Evolutionary conservation across 2,888 invertebrate genomes (phyloP).

Genomic region (Drosophila peninsularis): DNA sequence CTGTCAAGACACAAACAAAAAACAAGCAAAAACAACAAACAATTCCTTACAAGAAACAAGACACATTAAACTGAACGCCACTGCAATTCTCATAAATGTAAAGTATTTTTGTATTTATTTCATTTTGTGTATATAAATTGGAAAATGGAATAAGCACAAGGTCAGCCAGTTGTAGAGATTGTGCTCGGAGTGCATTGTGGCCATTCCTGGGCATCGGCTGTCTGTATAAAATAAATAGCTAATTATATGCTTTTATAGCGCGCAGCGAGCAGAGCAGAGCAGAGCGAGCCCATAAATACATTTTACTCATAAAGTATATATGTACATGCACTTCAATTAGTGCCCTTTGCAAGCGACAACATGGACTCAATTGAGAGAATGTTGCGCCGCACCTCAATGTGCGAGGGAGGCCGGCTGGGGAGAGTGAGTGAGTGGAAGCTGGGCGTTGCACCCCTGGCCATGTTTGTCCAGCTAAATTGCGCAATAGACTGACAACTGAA

Average conservation of each 20-base stretch:
- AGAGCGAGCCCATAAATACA: slow-evolving; percentile 13
- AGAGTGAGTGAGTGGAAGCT: background rate
- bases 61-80: slow-evolving; percentile 51
- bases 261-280: slow-evolving; percentile 1
- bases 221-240: slow-evolving; percentile 29
- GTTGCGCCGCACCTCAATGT: slow-evolving; percentile 44
- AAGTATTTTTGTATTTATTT: slow-evolving; percentile 10
- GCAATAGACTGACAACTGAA: slow-evolving; percentile 58
- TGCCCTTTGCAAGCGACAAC: slow-evolving; percentile 37
- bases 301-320: slow-evolving; percentile 31
- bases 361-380: slow-evolving; percentile 41
- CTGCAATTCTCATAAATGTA: slow-evolving; percentile 53
- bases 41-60: slow-evolving; percentile 55
- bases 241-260: slow-evolving; percentile 35
- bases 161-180: slow-evolving; percentile 65
- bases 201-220: slow-evolving; percentile 41
- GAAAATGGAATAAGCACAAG: slow-evolving; percentile 62
- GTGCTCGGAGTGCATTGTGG: slow-evolving; percentile 41
- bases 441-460: slow-evolving; percentile 18
- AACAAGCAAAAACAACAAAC: slow-evolving; percentile 13
- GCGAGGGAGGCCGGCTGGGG: too few species aligned
- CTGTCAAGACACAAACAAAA: slow-evolving; percentile 25
- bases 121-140: background rate
- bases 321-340: slow-evolving; percentile 47
- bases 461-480: slow-evolving; percentile 42